Conservation (phyloP, 2,888 invertebrate species). For the Empis stercorea region DNA sequence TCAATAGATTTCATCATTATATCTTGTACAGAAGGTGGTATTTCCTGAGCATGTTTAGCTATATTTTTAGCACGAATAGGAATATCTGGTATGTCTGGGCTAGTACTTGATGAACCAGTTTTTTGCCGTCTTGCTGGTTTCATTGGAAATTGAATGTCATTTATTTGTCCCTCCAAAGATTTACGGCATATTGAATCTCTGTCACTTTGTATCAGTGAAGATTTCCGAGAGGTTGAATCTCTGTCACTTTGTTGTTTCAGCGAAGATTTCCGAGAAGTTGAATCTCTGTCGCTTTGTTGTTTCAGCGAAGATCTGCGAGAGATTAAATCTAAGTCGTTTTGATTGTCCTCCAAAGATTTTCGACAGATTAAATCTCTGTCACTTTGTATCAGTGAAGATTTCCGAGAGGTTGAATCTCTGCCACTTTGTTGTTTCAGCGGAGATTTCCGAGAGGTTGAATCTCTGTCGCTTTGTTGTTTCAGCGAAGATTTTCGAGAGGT, state of each 20-base stretch:
- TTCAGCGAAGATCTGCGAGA: too few relatives aligned
- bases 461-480: too few relatives aligned
- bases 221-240: too few relatives aligned
- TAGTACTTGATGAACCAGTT: conserved; percentile 27
- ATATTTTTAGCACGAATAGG: conserved; percentile 25
- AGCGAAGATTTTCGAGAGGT: too few relatives aligned
- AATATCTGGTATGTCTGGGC: conserved; percentile 19
- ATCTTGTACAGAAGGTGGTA: conserved; percentile 34
- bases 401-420: too few relatives aligned
- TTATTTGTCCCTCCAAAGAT: conserved; percentile 5
- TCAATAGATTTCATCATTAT: conserved; percentile 13
- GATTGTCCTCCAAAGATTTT: conserved; percentile 4
- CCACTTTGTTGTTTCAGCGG: conserved; percentile 5
- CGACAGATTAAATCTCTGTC: too few relatives aligned
- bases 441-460: background rate
- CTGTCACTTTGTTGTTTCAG: conserved; percentile 6
- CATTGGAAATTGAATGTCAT: conserved; percentile 22
- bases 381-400: too few relatives aligned
- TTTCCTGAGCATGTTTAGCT: conserved; percentile 22
- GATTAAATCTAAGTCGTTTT: too few relatives aligned
- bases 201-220: too few relatives aligned
- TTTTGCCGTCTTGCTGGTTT: conserved; percentile 25
- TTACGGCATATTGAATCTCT: too few relatives aligned
- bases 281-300: too few relatives aligned
- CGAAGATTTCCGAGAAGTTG: background rate